Evolutionary conservation across 1,140 invertebrate genomes (phyloP), one percentile per base, ranked within the genome.

Genomic region (Papilio aristodemus): DNA sequence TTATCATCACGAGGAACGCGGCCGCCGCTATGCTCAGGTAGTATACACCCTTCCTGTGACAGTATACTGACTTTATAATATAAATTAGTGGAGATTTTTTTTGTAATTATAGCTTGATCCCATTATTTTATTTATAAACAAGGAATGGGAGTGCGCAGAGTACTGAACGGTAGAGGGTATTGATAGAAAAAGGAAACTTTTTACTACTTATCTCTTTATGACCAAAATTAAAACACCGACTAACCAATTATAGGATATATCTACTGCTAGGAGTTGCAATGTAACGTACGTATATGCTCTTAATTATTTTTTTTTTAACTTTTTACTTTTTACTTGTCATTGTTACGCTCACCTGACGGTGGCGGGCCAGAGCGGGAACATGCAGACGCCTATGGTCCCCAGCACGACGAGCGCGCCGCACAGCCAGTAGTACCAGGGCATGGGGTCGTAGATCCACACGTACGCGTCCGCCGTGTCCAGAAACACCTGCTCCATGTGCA

Each of bases 361-460:
- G 60, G 96, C 95, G 8, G 99, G 99, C 99, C 99, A 99, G 58
- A 99, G 89, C 13, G 99, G 99, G 92, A 99, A 99, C 73, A 99
- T 93, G 92, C 99, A 99, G 36, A 99, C 94, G n/a, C 95, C 96
- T 80, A 99, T 98, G 57, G 97, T 97, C 41, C 96, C 98, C 62
- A 99, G 91, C 19, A 99, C 97, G 70, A 99, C 93, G 0, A 98
- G 92, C 25, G 96, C 94, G 59, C 99, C 99, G 82, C 98, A 96
- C 73, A 99, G 93, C 95, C 98, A 99, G 84, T 99, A 99, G 92
- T 98, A 97, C 70, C 98, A 94, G 9, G 98, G 98, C 79, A 99
- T 98, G 4, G 98, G 98, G 90, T 99, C 98, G 92, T 99, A 99
- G 68, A 99, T 96, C 99, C 99, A 99, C 13, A 99, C 98, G 92